phyloP scores from a whole-genome alignment of 2,113 vertebrate species.

The Antennarius striatus region DNA sequence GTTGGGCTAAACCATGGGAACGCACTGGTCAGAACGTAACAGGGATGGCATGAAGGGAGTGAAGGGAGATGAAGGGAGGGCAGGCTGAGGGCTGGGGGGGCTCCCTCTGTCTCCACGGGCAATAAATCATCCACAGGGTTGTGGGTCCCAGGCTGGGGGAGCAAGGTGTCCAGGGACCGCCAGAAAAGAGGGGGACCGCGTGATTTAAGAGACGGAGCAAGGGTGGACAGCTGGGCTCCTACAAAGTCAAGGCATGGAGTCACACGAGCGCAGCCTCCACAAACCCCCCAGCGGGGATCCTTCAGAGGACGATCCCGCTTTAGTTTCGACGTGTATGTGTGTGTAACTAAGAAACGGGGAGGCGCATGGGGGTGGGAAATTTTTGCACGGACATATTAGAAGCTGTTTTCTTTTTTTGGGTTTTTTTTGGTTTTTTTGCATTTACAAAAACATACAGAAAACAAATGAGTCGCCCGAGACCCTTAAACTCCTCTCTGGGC shows the following conservation, averaged over 20 bases:
- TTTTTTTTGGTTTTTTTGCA: conserved; percentile 14
- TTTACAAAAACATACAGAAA: conserved; percentile 15
- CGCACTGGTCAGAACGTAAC: conserved; percentile 15
- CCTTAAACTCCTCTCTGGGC: background rate
- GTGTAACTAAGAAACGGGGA: conserved; percentile 1
- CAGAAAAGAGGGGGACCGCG: conserved; percentile 45
- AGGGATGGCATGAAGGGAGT: conserved; percentile 25
- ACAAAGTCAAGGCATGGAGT: conserved; percentile 26
- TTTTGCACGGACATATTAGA: background rate
- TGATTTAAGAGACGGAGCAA: conserved; percentile 71
- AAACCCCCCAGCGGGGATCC: conserved; percentile 1
- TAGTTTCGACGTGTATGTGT: background rate
- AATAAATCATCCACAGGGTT: conserved; percentile 65
- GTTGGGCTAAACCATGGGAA: background rate
- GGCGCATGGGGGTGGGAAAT: background rate
- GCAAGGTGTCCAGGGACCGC: conserved; percentile 59
- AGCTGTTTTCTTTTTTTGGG: too few species aligned
- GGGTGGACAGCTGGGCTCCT: conserved; percentile 56
- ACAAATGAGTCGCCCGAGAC: conserved; percentile 1
- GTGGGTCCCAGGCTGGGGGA: conserved; percentile 52
- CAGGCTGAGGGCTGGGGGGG: conserved; percentile 34
- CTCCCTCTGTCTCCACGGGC: conserved; percentile 34
- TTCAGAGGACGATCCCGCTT: background rate
- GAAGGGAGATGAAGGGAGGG: conserved; percentile 50
- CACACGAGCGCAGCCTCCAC: conserved; percentile 4